These are phyloP conservation scores for Chlorocebus sabaeus DNA, from an alignment of 2,113 vertebrate genomes.

Conservation along the genomic window DNA sequence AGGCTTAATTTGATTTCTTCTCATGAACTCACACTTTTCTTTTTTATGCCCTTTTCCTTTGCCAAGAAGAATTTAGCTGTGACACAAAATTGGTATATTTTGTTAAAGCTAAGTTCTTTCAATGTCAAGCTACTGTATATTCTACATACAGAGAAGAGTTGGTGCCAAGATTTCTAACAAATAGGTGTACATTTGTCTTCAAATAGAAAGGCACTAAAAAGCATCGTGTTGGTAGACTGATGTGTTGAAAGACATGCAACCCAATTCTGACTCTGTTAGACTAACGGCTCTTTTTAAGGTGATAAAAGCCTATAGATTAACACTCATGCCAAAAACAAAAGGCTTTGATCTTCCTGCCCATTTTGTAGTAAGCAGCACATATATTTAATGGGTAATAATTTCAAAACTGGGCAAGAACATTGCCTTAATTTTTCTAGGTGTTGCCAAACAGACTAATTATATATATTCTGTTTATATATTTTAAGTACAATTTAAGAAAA, in stretches of 20 bases:
- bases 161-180: constrained; percentile 57
- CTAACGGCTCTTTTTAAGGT: constrained; percentile 3
- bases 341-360: constrained; percentile 36
- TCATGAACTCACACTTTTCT: constrained; percentile 11
- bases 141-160: constrained; percentile 45
- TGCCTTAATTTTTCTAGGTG: constrained; percentile 53
- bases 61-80: constrained; percentile 37
- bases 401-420: not conserved
- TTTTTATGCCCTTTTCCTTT: constrained; percentile 9
- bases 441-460: constrained; percentile 29
- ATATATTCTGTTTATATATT: constrained; percentile 30
- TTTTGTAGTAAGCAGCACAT: constrained; percentile 57
- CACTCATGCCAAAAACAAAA: constrained; percentile 43
- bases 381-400: constrained; percentile 51
- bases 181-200: constrained; percentile 50
- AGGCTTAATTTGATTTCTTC: constrained; percentile 55
- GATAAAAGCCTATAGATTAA: constrained; percentile 42
- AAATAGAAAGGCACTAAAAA: constrained; percentile 55
- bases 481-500: constrained; percentile 28
- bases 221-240: constrained; percentile 62
- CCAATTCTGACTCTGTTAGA: constrained; percentile 60
- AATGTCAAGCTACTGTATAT: constrained; percentile 56
- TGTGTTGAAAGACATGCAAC: constrained; percentile 63
- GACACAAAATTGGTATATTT: constrained; percentile 68
- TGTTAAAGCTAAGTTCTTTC: constrained; percentile 64